A percentile compares a stretch with the other conserved stretches of the same genome.
Evolutionary conservation across 2,113 vertebrate species (phyloP).

Genomic region (Crotalus helleri): DNA sequence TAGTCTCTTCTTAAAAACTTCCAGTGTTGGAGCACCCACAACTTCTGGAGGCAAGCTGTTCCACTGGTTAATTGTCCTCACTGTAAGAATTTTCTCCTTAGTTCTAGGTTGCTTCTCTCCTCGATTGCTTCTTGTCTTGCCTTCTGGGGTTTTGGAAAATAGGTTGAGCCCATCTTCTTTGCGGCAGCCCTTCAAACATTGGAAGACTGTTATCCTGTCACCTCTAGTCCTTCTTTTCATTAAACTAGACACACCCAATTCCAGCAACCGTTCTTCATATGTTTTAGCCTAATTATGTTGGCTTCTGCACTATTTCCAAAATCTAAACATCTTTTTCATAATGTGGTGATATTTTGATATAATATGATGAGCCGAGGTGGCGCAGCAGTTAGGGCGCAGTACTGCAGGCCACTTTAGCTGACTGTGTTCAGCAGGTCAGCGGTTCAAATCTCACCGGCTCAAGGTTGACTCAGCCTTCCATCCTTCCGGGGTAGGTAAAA

Average conservation of each 20-base stretch:
- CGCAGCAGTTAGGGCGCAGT: too few species aligned
- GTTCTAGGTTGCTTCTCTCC: not conserved
- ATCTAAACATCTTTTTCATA: not conserved
- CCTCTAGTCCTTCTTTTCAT: not conserved
- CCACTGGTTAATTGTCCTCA: not conserved
- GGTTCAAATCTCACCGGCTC: too few species aligned
- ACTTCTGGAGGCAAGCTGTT: not conserved
- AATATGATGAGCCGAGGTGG: too few species aligned
- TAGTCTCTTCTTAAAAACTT: not conserved
- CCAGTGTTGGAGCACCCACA: not conserved
- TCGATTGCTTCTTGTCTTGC: not conserved
- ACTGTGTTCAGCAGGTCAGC: too few species aligned
- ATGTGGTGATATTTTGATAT: not conserved
- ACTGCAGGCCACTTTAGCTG: too few species aligned
- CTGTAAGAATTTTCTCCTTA: not conserved
- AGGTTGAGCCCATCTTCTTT: not conserved
- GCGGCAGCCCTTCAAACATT: not conserved
- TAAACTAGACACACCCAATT: not conserved
- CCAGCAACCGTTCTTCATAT: not conserved
- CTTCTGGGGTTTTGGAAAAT: not conserved
- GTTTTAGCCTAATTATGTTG: not conserved
- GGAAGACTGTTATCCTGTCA: not conserved
- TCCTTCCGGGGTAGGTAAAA: too few species aligned
- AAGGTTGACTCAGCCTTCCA: too few species aligned
- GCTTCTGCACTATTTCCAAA: not conserved